Evolutionary conservation across 92 coral and sea anemone genomes (phyloP).

Genomic region (Micromussa lordhowensis): DNA sequence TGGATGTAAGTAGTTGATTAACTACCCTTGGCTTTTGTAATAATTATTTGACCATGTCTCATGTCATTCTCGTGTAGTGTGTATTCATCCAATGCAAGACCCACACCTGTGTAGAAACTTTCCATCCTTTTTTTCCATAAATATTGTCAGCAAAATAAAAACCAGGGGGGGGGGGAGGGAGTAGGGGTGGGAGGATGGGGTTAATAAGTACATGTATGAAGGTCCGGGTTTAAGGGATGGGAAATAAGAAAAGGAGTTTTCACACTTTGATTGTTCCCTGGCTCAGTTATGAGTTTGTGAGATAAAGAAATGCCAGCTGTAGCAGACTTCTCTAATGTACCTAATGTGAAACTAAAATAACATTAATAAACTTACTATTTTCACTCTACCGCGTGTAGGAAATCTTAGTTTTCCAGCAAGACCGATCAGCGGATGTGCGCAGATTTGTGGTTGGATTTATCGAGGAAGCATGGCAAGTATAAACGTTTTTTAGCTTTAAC

Average conservation of each 20-base stretch:
- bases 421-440: slow-evolving; percentile 92
- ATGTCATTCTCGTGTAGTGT: not conserved
- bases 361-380: not conserved
- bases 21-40: not conserved
- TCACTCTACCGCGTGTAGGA: slow-evolving; percentile 54
- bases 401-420: slow-evolving; percentile 98
- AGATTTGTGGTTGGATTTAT: slow-evolving; percentile 97
- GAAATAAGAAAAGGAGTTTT: too few species aligned
- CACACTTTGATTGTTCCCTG: not conserved
- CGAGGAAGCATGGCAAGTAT: slow-evolving; percentile 93
- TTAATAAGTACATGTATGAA: too few species aligned
- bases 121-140: too few species aligned
- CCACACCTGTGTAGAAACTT: not conserved
- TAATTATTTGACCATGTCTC: not conserved
- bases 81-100: too few species aligned
- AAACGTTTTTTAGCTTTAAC: not conserved
- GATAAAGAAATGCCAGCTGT: too few species aligned
- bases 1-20: slow-evolving; percentile 80
- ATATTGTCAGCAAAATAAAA: too few species aligned
- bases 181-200: too few species aligned
- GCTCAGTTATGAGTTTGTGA: too few species aligned
- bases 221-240: too few species aligned
- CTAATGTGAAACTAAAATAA: too few species aligned
- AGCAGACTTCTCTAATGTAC: too few species aligned
- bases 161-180: too few species aligned